These are phyloP conservation scores for Argentina silus DNA, from an alignment of 2,797 vertebrate genomes.

Conservation along the genomic window DNA sequence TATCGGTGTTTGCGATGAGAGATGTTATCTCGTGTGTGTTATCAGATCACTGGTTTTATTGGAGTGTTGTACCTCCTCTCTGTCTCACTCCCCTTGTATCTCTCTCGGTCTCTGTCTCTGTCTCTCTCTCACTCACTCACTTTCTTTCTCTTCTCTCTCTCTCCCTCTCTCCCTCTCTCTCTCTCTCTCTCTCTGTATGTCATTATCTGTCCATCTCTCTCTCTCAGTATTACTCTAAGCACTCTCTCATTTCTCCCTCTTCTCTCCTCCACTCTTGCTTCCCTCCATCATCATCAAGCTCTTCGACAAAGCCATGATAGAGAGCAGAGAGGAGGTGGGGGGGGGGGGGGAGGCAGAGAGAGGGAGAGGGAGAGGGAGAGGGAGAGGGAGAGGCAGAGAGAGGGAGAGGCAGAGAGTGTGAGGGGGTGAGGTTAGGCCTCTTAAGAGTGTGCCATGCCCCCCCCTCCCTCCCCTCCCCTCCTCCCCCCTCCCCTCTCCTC, in stretches of 20 bases:
- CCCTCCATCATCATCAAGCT: too few relatives aligned
- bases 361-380: constrained; percentile 14
- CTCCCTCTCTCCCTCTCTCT: constrained; percentile 41
- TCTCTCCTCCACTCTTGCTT: not conserved
- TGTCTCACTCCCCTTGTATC: constrained; percentile 60
- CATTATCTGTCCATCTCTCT: constrained; percentile 30
- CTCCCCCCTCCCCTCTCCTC: too few relatives aligned
- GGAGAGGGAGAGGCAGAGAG: constrained; percentile 54
- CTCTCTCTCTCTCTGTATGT: constrained; percentile 33
- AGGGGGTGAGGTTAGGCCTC: constrained; percentile 40
- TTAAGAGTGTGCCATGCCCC: not conserved
- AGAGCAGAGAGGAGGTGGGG: constrained; percentile 11
- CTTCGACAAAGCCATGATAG: constrained; percentile 21
- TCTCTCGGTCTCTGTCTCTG: constrained; percentile 40
- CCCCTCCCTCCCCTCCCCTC: not conserved
- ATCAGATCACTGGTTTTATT: constrained; percentile 73
- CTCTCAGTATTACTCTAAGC: constrained; percentile 48
- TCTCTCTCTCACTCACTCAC: constrained; percentile 18
- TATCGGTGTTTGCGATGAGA: constrained; percentile 58
- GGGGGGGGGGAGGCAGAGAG: constrained; percentile 5
- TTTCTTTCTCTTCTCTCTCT: not conserved
- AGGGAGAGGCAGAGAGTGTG: constrained; percentile 63
- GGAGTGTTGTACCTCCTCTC: constrained; percentile 61
- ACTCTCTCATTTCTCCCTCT: constrained; percentile 14
- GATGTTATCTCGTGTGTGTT: constrained; percentile 65